Base-by-base conservation (phyloP, 2,888 invertebrate genomes). In the Spilarctia lutea region DNA sequence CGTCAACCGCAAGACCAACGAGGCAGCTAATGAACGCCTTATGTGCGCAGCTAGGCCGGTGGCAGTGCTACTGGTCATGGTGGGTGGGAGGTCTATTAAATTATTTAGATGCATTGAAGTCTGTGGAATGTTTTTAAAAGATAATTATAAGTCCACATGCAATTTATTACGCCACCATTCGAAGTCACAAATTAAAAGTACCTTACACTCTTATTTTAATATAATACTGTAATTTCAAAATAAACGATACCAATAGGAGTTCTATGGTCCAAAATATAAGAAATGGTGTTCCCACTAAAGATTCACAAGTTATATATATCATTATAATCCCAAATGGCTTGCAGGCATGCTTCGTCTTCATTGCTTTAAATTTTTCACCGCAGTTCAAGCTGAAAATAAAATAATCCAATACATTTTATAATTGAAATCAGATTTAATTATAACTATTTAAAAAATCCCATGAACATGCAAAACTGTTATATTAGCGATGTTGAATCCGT, bases 241-340 rank as follows among this genome's bases (percentile, higher is more conserved):
- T 2, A 20, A 48, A 68, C 45, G 8, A 70, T 81, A 93, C 94
- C 88, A 86, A n/a, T 75, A 94, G 83, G 20, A 94, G 85, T 45
- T 92, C 91, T 67, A 92, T 80, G 6, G 90, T 82, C 90, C 91
- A 94, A 79, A 90, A 86, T 7, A 87, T 84, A 4, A 93, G 63
- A n/a, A 91, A 80, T 3, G 86, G 84, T 18, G 83, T 76, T 1
- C 94, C 94, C 18, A 88, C 77, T 7, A 89, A 39, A 76, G 92
- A 91, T 3, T 86, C 80, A 13, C 92, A 75, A 0, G 88, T 2
- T 0, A 88, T 73, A 74, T 91, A 94, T 0, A 71, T 67, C 3
- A 86, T 73, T 11, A 91, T 79, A 13, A 91, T 83, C 3, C 75
- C 79, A 39, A 92, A 92, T 0, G 94, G 93, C 68, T 86, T 88